Evolutionary conservation across 1,140 invertebrate species (phyloP).

Genomic region (Orius insidiosus): DNA sequence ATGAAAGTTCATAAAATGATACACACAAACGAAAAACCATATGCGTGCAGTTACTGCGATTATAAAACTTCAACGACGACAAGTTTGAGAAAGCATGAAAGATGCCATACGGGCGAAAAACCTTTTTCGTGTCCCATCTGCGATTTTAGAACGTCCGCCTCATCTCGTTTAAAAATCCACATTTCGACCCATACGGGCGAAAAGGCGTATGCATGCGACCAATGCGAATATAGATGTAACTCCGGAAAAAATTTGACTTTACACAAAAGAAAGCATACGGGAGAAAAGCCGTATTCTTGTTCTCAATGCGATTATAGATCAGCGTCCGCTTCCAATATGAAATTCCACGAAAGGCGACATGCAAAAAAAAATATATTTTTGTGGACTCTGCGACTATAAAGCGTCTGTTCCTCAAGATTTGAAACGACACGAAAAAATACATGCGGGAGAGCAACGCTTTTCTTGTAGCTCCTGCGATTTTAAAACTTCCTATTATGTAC

Average conservation of each 20-base stretch:
- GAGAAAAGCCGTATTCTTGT: no score
- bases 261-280: constrained; percentile 17
- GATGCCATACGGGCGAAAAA: constrained; percentile 51
- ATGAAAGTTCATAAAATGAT: constrained; percentile 4
- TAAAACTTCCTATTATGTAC: no score
- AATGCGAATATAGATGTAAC: constrained; percentile 19
- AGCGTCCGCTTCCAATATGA: no score
- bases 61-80: constrained; percentile 16
- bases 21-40: constrained; percentile 8
- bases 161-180: constrained; percentile 31
- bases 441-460: no score
- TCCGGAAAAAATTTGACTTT: constrained; percentile 1
- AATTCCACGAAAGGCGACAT: no score
- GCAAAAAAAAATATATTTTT: no score
- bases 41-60: constrained; percentile 18
- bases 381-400: no score
- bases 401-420: no score
- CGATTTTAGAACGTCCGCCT: constrained; percentile 23
- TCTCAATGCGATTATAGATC: constrained; percentile 8
- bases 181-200: constrained; percentile 50
- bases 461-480: no score
- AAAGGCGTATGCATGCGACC: constrained; percentile 22
- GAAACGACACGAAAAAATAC: no score
- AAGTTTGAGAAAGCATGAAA: constrained; percentile 35
- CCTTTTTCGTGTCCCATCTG: constrained; percentile 46